Evolutionary conservation across 2,113 vertebrate genomes (phyloP).

Genomic region (Halcyon senegalensis): DNA sequence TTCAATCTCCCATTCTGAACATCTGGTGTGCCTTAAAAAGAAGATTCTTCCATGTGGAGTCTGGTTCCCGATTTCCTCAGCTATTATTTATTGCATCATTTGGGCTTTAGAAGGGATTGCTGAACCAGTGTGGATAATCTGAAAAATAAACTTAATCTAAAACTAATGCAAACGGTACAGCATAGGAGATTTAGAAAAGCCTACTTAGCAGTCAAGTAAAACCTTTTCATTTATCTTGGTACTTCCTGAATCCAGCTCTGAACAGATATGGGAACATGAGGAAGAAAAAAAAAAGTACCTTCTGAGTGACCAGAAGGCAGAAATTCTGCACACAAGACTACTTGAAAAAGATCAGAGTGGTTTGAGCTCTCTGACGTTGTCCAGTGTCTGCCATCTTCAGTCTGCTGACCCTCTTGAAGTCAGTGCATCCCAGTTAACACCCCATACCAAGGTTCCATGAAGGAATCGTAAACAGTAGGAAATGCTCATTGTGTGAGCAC

Average conservation of each 20-base stretch:
- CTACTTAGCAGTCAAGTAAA: slow-evolving; percentile 37
- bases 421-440: neutral
- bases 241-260: slow-evolving; percentile 8
- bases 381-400: neutral
- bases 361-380: accelerated
- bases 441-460: neutral
- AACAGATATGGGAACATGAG: neutral
- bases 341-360: neutral
- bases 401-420: neutral
- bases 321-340: neutral
- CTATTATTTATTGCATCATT: slow-evolving; percentile 50
- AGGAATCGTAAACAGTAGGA: neutral
- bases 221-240: slow-evolving; percentile 41
- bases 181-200: slow-evolving; percentile 51
- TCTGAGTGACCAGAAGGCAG: neutral
- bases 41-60: slow-evolving; percentile 25
- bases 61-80: neutral
- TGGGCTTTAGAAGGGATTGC: slow-evolving; percentile 39
- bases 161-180: slow-evolving; percentile 44
- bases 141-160: slow-evolving; percentile 65
- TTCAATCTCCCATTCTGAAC: slow-evolving; percentile 19
- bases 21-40: slow-evolving; percentile 45
- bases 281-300: neutral
- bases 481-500: neutral
- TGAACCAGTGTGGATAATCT: slow-evolving; percentile 52